A percentile compares a stretch with the other conserved stretches of the same genome.
These are phyloP conservation scores for Amiota communis DNA, from an alignment of 2,888 invertebrate genomes.

Conservation along the genomic window DNA sequence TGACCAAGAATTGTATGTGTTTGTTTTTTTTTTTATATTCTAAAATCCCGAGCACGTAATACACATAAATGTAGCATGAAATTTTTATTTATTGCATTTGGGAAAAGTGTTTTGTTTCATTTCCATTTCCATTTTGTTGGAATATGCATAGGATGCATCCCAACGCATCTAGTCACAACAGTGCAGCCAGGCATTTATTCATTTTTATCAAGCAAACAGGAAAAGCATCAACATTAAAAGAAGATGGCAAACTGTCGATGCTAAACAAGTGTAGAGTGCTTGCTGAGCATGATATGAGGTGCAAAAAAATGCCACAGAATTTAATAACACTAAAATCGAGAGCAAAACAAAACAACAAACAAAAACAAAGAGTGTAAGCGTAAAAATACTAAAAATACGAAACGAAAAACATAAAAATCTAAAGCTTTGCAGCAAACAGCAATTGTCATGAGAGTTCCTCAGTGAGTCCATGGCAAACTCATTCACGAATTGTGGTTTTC, in stretches of 20 bases:
- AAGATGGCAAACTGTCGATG: too few species aligned
- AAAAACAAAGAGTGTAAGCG: too few species aligned
- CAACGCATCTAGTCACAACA: not conserved
- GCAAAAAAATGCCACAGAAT: constrained; percentile 18
- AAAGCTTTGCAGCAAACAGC: not conserved
- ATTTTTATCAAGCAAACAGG: too few species aligned
- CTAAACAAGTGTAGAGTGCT: not conserved
- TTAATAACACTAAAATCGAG: constrained; percentile 23
- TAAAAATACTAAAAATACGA: too few species aligned
- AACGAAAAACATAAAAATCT: not conserved
- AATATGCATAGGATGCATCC: too few species aligned
- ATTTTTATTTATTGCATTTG: constrained; percentile 57
- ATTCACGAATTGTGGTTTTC: constrained; percentile 8
- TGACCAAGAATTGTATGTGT: not conserved
- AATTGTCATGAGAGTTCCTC: constrained; percentile 12
- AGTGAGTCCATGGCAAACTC: not conserved
- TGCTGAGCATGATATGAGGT: not conserved
- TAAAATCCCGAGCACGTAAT: constrained; percentile 12
- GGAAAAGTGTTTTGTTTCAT: constrained; percentile 41
- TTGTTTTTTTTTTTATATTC: too few species aligned
- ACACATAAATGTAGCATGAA: constrained; percentile 50
- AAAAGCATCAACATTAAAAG: too few species aligned
- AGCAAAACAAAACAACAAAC: too few species aligned
- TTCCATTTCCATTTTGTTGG: not conserved
- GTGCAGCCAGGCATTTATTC: not conserved